Base-by-base conservation (phyloP, 2,113 vertebrate genomes). In the Arvicanthis niloticus region DNA sequence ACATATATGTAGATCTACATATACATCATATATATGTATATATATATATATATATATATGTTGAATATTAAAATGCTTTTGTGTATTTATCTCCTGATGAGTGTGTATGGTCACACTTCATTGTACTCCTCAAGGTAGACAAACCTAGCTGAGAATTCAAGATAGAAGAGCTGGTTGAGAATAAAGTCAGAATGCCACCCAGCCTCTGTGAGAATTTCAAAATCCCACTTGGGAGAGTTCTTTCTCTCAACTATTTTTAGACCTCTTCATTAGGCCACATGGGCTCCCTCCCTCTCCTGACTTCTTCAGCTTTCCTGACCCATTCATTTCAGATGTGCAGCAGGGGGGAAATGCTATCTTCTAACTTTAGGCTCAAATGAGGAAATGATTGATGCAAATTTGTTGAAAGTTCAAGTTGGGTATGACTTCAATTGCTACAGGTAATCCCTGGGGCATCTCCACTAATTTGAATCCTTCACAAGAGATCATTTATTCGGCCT, bases 51-150 rank as follows among this genome's bases (percentile, higher is more conserved):
- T 31, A 31, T 45, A 45, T 22, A 24, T 2, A 75, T 75, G n/a
- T 91, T 75, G 31, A 94, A 42, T 82, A 80, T 91, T 73, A 73
- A 80, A 92, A 60, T 80, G 60, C 84, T 96, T 89, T 93, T 29
- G 21, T 80, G 56, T n/a, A 85, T 91, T 68, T 96, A 76, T 91
- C 58, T 96, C 40, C 10, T 91, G 62, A 84, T 85, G 48, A 90
- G 88, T 93, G 37, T 68, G 70, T 5, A 29, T 13, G 10, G 73
- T 21, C 67, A 5, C 15, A 70, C 34, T 77, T 8, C 26, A 77
- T 70, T 92, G 19, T 26, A 67, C n/a, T 67, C 48, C 3, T 81
- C 40, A 96, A 81, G n/a, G 60, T 67, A 24, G 22, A 31, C 34
- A 92, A 93, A 77, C 4, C 24, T 94, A 67, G 40, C 75, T 76